Evolutionary conservation across 2,888 invertebrate species (phyloP).

Genomic region (Dasysyrphus albostriatus): DNA sequence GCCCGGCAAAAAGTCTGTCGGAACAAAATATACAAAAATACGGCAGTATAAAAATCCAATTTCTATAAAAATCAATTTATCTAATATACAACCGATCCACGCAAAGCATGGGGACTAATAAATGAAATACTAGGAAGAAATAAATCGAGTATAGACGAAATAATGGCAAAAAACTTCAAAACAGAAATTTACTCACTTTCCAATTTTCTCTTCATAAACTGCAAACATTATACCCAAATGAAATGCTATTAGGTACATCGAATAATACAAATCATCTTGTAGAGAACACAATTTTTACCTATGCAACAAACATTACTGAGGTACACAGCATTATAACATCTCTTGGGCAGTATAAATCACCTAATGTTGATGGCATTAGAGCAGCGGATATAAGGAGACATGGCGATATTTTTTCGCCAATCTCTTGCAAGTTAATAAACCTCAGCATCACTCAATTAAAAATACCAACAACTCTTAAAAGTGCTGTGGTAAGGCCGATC

Average conservation of each 20-base stretch:
- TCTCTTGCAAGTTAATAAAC: not conserved
- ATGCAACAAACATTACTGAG: not conserved
- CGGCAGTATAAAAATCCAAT: not conserved
- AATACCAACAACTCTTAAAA: too few relatives aligned
- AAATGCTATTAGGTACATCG: not conserved
- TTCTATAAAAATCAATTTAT: not conserved
- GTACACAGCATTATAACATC: not conserved
- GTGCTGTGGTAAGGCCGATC: too few relatives aligned
- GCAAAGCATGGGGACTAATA: slow-evolving; percentile 8
- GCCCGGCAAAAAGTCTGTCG: too few relatives aligned
- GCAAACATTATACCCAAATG: not conserved
- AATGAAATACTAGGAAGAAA: slow-evolving; percentile 12
- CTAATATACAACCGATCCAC: not conserved
- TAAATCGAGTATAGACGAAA: not conserved
- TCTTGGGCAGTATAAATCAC: not conserved
- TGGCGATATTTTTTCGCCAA: not conserved
- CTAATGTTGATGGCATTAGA: not conserved
- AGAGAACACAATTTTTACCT: not conserved
- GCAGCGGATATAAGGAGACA: not conserved
- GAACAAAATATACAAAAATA: not conserved
- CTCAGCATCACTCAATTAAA: too few relatives aligned
- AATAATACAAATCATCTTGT: not conserved
- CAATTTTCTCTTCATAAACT: not conserved
- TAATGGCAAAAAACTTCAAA: not conserved
- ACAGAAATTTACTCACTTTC: not conserved